Conservation (phyloP, 2,888 invertebrate species). For the Plebejus anna region DNA sequence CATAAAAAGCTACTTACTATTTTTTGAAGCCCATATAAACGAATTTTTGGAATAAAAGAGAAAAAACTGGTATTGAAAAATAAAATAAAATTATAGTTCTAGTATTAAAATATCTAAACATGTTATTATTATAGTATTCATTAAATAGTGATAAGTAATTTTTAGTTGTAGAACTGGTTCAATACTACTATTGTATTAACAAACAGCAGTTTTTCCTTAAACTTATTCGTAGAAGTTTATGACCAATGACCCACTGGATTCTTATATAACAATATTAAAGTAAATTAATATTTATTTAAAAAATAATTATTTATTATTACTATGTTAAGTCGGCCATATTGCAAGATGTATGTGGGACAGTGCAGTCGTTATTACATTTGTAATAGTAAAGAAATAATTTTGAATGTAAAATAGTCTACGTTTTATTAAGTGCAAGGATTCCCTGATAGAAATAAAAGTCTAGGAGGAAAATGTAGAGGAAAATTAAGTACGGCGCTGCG, state of each 20-base stretch:
- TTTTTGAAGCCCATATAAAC: too few species aligned
- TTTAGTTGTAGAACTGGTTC: neutral
- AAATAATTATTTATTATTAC: too few species aligned
- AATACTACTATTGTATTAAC: neutral
- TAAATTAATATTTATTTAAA: neutral
- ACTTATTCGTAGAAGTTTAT: neutral
- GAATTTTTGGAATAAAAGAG: too few species aligned
- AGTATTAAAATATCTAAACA: neutral
- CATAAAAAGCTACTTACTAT: too few species aligned
- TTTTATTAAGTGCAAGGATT: neutral
- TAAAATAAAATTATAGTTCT: neutral
- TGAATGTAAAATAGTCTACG: neutral
- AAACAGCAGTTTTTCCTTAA: neutral
- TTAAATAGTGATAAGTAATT: neutral
- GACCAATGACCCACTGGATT: neutral
- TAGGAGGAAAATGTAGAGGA: too few species aligned
- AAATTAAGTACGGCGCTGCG: too few species aligned
- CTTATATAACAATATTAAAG: neutral
- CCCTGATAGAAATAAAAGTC: too few species aligned
- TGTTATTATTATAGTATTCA: too few species aligned
- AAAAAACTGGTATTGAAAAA: neutral
- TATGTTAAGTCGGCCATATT: conserved; percentile 4
- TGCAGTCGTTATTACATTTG: neutral
- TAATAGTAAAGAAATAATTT: neutral
- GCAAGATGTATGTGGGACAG: conserved; percentile 14